phyloP scores from a whole-genome alignment of 1,140 invertebrate genomes.

The Drosophila takahashii region DNA sequence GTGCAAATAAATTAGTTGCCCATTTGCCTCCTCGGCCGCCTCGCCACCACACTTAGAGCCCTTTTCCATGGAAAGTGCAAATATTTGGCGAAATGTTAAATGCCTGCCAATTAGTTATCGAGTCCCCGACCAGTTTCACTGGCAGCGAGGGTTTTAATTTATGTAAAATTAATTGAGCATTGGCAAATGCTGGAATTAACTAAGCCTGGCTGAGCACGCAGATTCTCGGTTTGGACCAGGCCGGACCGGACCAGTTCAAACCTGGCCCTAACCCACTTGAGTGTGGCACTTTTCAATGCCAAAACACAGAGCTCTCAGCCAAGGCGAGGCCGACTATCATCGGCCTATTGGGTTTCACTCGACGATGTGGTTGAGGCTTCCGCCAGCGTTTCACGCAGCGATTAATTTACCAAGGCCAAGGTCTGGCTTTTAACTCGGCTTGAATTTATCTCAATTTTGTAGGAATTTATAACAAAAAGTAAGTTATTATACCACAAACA shows the following conservation, averaged over 20 bases:
- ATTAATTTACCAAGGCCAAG: slow-evolving; percentile 80
- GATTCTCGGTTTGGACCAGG: not conserved
- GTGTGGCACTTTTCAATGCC: slow-evolving; percentile 32
- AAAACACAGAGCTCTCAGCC: slow-evolving; percentile 14
- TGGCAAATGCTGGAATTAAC: slow-evolving; percentile 65
- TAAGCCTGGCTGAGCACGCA: slow-evolving; percentile 40
- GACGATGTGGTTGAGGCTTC: slow-evolving; percentile 54
- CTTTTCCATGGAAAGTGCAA: slow-evolving; percentile 52
- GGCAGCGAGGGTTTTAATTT: slow-evolving; percentile 62
- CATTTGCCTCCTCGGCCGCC: slow-evolving; percentile 12
- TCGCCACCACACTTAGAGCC: slow-evolving; percentile 1
- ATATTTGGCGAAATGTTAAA: slow-evolving; percentile 74
- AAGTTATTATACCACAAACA: no score
- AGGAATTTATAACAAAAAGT: not conserved
- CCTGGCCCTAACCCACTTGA: slow-evolving; percentile 52
- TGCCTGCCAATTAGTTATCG: slow-evolving; percentile 73
- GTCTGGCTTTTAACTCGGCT: not conserved
- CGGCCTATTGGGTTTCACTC: slow-evolving; percentile 26
- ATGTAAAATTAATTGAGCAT: slow-evolving; percentile 81
- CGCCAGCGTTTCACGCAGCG: slow-evolving; percentile 65
- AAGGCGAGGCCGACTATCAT: slow-evolving; percentile 1
- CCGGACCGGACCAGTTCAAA: slow-evolving; percentile 9
- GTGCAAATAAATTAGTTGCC: slow-evolving; percentile 76
- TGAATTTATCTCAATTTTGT: not conserved
- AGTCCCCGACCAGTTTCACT: slow-evolving; percentile 8